phyloP scores from a whole-genome alignment of 2,888 invertebrate species.

The Chrysolina americana region DNA sequence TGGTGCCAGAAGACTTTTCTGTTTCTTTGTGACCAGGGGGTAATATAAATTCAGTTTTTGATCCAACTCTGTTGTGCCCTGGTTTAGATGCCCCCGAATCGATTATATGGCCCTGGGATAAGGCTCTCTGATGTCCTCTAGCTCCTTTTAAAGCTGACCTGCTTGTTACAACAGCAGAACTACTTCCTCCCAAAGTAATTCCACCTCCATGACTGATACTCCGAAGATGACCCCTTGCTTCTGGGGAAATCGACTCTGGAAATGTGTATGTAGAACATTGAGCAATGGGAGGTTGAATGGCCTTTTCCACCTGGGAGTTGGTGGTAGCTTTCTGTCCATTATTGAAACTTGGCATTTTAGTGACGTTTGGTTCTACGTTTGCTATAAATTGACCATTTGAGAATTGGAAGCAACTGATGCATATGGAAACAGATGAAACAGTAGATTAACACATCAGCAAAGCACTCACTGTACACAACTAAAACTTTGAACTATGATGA shows the following conservation, averaged over 20 bases:
- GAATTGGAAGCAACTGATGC: background rate
- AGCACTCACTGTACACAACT: constrained; percentile 1
- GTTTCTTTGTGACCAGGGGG: constrained; percentile 88
- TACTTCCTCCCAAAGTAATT: constrained; percentile 69
- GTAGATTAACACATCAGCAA: constrained; percentile 8
- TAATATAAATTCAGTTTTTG: constrained; percentile 90
- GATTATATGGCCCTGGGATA: constrained; percentile 89
- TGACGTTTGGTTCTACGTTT: background rate
- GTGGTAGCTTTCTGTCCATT: constrained; percentile 4
- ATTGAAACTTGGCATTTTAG: constrained; percentile 19
- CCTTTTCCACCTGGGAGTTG: constrained; percentile 7
- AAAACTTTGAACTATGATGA: constrained; percentile 1
- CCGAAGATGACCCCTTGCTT: constrained; percentile 78
- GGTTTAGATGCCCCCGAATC: constrained; percentile 69
- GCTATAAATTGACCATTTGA: constrained; percentile 12
- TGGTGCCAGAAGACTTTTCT: constrained; percentile 56
- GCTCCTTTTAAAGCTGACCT: constrained; percentile 81
- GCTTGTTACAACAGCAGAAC: constrained; percentile 67
- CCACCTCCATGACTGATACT: constrained; percentile 90
- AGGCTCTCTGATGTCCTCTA: constrained; percentile 75
- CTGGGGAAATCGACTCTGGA: constrained; percentile 63
- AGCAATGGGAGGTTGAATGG: constrained; percentile 13
- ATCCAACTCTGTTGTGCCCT: constrained; percentile 86
- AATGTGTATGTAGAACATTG: constrained; percentile 67
- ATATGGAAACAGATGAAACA: constrained; percentile 16